Evolutionary conservation across 2,113 vertebrate genomes (phyloP), one percentile per base, ranked within the genome.

Genomic region (Erythrocebus patas): DNA sequence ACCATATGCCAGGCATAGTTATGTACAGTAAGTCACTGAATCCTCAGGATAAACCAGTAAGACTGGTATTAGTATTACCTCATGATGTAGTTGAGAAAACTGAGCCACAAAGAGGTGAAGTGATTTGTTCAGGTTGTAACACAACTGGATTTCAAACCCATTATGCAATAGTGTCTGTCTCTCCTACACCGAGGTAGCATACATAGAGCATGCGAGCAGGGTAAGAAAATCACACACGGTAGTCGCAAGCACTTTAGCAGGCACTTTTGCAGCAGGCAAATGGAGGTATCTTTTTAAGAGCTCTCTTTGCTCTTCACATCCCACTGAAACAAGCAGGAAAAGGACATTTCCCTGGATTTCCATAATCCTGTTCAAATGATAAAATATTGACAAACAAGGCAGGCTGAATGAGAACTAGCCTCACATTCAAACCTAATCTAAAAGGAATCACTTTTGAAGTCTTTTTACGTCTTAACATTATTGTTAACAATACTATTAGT

Each of bases 371-470:
- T 50, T 78, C 85, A 57, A 80, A 96, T 30, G 80, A 75, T 59
- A 73, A 96, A 82, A 57, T 57, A 92, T 0, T 73, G 57, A 89
- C 81, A 78, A 85, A 75, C 72, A 80, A 50, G 40, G 27, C 30
- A 40, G 52, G 91, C 3, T 61, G 64, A 64, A 66, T 38, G 55
- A 96, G 73, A 75, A 89, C 10, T 0, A 16, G 79, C 8, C 70
- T 95, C 94, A 50, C 50, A 83, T 78, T 93, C 83, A 88, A 96
- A 81, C 20, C 23, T 3, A 57, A 91, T 38, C 45, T 48, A 27
- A 73, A 90, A 84, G 50, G 82, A 91, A 64, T 93, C 70, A 25
- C 89, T 93, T 97, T 73, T 96, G 91, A 97, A 82, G 96, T 85
- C 32, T 55, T 95, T 86, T 84, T 91, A 59, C 57, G n/a, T 93